phyloP scores from a whole-genome alignment of 2,797 vertebrate species.

The Denticeps clupeoides region DNA sequence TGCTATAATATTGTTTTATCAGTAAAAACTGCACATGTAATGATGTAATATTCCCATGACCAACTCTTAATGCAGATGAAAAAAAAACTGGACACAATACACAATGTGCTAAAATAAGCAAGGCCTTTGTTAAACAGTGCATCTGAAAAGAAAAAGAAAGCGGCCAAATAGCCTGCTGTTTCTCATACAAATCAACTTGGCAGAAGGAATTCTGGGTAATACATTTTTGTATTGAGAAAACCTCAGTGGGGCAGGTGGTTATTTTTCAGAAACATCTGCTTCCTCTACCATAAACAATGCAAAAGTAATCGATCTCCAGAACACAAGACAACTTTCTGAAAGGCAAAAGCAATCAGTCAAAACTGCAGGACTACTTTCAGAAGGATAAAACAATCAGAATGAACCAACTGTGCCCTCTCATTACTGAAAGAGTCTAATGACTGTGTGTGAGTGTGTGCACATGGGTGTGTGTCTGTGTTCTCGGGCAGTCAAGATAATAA shows the following conservation, averaged over 20 bases:
- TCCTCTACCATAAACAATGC: background rate
- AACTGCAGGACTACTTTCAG: conserved; percentile 7
- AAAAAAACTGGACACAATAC: background rate
- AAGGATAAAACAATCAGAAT: conserved; percentile 19
- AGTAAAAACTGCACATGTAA: too few relatives aligned
- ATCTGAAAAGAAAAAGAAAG: background rate
- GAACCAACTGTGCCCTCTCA: conserved; percentile 2
- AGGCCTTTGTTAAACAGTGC: background rate
- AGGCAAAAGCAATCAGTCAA: conserved; percentile 8
- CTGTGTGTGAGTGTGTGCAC: conserved; percentile 4
- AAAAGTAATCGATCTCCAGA: conserved; percentile 10
- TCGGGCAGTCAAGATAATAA: conserved; percentile 36
- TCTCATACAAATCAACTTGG: conserved; percentile 1
- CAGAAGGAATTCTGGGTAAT: conserved; percentile 3
- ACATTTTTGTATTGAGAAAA: background rate
- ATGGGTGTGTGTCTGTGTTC: conserved; percentile 26
- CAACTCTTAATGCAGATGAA: too few relatives aligned
- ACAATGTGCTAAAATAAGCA: background rate
- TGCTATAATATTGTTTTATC: too few relatives aligned
- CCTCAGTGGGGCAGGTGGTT: background rate
- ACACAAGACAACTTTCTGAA: background rate
- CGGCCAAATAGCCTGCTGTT: background rate
- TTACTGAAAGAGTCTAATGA: background rate
- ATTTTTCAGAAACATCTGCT: conserved; percentile 10
- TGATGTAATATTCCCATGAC: too few relatives aligned